Evolutionary conservation across 1,140 invertebrate genomes (phyloP).

Genomic region (Drosophila arizonae): DNA sequence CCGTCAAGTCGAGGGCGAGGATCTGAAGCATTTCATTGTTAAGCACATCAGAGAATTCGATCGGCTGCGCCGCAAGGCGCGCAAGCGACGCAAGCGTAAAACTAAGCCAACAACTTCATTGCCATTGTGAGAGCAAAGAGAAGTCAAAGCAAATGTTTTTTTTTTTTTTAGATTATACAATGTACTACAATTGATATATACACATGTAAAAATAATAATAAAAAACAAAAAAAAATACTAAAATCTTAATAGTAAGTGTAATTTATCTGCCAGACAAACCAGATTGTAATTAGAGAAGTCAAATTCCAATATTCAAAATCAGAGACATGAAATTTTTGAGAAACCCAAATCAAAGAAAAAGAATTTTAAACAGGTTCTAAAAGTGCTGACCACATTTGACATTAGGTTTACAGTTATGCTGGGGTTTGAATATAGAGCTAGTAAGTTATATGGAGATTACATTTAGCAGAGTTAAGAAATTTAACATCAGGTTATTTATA

Average conservation of each 20-base stretch:
- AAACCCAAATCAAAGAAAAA: no score
- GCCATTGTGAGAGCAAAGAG: constrained; percentile 9
- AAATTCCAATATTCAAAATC: no score
- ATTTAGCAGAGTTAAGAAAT: no score
- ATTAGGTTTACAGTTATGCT: no score
- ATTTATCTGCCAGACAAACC: no score
- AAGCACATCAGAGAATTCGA: constrained; percentile 70
- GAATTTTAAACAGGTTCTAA: no score
- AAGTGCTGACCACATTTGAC: no score
- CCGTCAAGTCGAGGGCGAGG: constrained; percentile 66
- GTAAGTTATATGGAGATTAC: no score
- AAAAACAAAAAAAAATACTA: constrained; percentile 2
- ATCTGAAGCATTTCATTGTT: constrained; percentile 74
- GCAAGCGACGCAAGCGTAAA: constrained; percentile 67
- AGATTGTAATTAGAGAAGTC: no score
- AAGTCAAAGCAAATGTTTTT: background rate
- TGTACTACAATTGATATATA: constrained; percentile 51
- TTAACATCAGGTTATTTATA: no score
- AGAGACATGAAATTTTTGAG: no score
- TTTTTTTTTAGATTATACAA: constrained; percentile 40
- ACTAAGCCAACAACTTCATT: constrained; percentile 26
- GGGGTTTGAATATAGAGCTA: no score
- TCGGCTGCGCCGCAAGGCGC: constrained; percentile 71
- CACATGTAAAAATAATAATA: background rate
- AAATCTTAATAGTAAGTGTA: background rate